A percentile compares a stretch with the other conserved stretches of the same genome.
Conservation (phyloP, 2,113 vertebrate genomes). For the Tyrannus savana region DNA sequence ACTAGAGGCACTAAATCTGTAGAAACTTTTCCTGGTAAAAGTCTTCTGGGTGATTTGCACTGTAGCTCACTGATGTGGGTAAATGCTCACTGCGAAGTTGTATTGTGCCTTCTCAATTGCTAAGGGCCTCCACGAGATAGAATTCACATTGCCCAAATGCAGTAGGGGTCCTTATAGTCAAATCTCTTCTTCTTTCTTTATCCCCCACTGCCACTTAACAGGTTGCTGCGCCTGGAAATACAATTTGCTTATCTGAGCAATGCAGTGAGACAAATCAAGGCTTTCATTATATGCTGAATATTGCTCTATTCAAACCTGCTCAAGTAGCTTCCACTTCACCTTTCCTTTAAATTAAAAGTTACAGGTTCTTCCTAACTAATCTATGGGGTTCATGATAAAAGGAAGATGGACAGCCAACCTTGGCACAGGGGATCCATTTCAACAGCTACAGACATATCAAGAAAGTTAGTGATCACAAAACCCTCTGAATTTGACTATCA, state of each 20-base stretch:
- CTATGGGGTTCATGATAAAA: slow-evolving; percentile 15
- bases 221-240: slow-evolving; percentile 30
- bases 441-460: slow-evolving; percentile 1
- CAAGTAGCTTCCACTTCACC: slow-evolving; percentile 20
- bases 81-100: not conserved
- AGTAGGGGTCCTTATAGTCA: not conserved
- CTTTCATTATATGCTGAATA: slow-evolving; percentile 24
- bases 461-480: slow-evolving; percentile 46
- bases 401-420: slow-evolving; percentile 18
- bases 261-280: slow-evolving; percentile 36
- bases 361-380: slow-evolving; percentile 3
- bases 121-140: not conserved
- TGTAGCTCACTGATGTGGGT: not conserved
- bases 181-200: not conserved
- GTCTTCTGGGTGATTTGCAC: not conserved
- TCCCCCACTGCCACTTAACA: not conserved
- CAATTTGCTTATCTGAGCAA: slow-evolving; percentile 55
- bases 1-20: not conserved
- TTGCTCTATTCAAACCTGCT: slow-evolving; percentile 9
- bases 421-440: slow-evolving; percentile 37
- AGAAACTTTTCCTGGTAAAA: not conserved
- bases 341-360: slow-evolving; percentile 48
- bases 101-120: not conserved
- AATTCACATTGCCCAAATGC: not conserved
- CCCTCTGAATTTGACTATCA: slow-evolving; percentile 32